Percentiles rank a stretch among this genome's conserved stretches.
phyloP scores from a whole-genome alignment of 2,797 vertebrate species.

The Ceyx erithaca region DNA sequence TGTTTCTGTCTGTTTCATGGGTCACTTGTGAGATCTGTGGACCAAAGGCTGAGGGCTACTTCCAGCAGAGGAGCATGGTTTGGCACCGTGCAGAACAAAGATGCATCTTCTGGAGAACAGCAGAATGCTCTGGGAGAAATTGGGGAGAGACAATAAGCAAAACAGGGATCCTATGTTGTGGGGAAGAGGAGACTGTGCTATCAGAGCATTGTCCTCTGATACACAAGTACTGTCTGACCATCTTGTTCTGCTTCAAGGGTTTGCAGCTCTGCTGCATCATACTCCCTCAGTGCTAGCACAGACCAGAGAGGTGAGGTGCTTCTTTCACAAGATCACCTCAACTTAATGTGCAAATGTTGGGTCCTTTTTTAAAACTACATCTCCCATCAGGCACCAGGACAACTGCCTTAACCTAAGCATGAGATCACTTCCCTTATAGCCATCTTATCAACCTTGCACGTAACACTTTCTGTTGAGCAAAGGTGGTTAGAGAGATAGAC shows the following conservation, averaged over 20 bases:
- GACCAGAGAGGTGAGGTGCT: background rate
- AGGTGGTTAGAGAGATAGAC: background rate
- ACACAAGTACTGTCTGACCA: accelerated
- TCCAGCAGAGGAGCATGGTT: accelerated
- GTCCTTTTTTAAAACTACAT: slow-evolving; percentile 60
- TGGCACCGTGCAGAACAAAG: accelerated
- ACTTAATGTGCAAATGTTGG: accelerated
- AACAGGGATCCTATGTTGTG: no score
- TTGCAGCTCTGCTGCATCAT: background rate
- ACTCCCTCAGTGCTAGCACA: background rate
- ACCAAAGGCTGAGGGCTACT: background rate
- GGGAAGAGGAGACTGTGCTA: background rate
- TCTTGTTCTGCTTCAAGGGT: background rate
- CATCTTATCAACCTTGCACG: slow-evolving; percentile 1
- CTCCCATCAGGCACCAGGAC: slow-evolving; percentile 73
- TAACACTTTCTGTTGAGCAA: background rate
- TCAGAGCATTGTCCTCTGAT: background rate
- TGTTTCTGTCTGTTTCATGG: background rate
- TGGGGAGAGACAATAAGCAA: background rate
- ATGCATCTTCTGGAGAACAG: background rate
- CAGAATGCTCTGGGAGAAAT: background rate
- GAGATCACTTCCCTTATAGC: slow-evolving; percentile 64
- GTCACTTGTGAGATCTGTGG: accelerated
- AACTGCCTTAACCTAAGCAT: background rate
- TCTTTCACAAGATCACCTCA: accelerated